These are phyloP conservation scores for Lycodopsis pacificus DNA, from an alignment of 2,797 vertebrate genomes.

Conservation along the genomic window DNA sequence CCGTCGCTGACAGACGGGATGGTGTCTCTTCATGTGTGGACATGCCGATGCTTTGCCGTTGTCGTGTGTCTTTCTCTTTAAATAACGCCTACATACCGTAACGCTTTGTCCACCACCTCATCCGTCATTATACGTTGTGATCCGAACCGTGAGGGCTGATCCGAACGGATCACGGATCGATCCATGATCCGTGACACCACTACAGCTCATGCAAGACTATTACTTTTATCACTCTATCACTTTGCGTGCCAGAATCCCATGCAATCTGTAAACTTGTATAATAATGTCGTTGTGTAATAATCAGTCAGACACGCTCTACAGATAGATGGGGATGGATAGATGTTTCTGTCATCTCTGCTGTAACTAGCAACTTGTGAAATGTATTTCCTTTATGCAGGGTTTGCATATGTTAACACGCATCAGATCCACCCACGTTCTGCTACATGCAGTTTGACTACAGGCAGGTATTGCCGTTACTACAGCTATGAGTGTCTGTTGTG, in stretches of 20 bases:
- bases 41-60: too few species aligned
- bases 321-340: background rate
- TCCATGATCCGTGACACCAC: too few species aligned
- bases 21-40: too few species aligned
- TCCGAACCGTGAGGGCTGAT: too few species aligned
- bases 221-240: constrained; percentile 43
- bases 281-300: constrained; percentile 59
- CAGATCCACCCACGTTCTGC: background rate
- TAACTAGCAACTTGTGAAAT: background rate
- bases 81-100: too few species aligned
- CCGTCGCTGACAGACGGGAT: too few species aligned
- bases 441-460: background rate
- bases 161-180: too few species aligned
- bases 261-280: constrained; percentile 50
- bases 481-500: background rate
- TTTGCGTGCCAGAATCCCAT: constrained; percentile 18
- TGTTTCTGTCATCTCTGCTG: background rate
- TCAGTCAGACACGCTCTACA: constrained; percentile 12
- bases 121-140: too few species aligned
- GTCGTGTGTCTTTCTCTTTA: too few species aligned
- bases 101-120: too few species aligned
- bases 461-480: background rate
- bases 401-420: background rate
- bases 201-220: constrained; percentile 41
- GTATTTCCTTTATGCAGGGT: background rate